Evolutionary conservation across 2,113 vertebrate genomes (phyloP).

Genomic region (Hydrochoerus hydrochaeris): DNA sequence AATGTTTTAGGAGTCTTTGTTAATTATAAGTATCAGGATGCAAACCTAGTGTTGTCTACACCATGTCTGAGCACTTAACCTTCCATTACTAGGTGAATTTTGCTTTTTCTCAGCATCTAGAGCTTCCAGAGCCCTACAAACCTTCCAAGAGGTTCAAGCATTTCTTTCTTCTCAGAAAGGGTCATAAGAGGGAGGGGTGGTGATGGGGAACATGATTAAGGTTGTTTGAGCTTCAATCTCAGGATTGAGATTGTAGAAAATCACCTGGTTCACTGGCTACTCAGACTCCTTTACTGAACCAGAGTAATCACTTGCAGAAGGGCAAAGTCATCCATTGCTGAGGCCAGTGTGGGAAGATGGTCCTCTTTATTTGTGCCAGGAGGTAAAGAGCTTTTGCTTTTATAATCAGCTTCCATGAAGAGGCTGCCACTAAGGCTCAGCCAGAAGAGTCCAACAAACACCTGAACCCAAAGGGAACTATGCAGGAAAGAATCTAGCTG

Average conservation of each 20-base stretch:
- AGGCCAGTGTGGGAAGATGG: constrained; percentile 21
- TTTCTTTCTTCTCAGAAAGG: neutral
- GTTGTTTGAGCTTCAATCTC: constrained; percentile 53
- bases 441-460: neutral
- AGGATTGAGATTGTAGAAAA: constrained; percentile 49
- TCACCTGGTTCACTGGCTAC: neutral
- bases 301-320: constrained; percentile 48
- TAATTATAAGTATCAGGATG: neutral
- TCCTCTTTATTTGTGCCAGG: constrained; percentile 54
- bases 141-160: neutral
- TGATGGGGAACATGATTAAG: neutral
- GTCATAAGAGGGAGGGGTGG: neutral
- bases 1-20: neutral
- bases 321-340: neutral
- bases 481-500: neutral
- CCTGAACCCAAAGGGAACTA: neutral
- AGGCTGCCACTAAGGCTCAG: constrained; percentile 20
- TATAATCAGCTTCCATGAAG: constrained; percentile 48
- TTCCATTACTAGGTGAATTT: neutral
- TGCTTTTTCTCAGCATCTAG: neutral
- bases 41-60: neutral
- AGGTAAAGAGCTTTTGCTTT: constrained; percentile 27
- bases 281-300: constrained; percentile 46
- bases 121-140: neutral
- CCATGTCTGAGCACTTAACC: neutral